A percentile compares a stretch with the other conserved stretches of the same genome.
Evolutionary conservation across 2,888 invertebrate species (phyloP).

Genomic region (Chironomus riparius): DNA sequence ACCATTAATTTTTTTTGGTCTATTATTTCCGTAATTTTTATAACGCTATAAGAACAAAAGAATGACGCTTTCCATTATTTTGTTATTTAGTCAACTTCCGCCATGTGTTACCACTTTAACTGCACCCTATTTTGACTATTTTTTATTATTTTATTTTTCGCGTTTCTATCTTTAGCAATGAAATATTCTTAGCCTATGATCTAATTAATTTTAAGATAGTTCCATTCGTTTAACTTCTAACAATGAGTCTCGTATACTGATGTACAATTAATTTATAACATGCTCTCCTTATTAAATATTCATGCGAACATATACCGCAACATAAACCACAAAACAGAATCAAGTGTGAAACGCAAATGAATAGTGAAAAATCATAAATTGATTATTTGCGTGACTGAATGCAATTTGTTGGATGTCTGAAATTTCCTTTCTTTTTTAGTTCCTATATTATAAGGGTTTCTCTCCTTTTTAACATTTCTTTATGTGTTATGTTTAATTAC

Average conservation of each 20-base stretch:
- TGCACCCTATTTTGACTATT: background rate
- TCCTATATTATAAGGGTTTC: background rate
- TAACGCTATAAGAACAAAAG: background rate
- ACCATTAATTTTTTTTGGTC: background rate
- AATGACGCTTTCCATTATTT: conserved; percentile 17
- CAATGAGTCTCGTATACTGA: too few species aligned
- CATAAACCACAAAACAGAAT: background rate
- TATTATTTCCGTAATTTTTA: background rate
- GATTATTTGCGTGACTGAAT: conserved; percentile 26
- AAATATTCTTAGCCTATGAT: background rate
- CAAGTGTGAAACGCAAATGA: conserved; percentile 27
- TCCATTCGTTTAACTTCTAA: background rate
- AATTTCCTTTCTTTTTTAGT: background rate
- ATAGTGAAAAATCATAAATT: conserved; percentile 27
- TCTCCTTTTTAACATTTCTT: background rate
- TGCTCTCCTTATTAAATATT: background rate
- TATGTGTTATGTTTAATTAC: conserved; percentile 21
- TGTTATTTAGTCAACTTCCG: conserved; percentile 25
- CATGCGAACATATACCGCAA: background rate
- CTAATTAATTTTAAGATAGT: background rate
- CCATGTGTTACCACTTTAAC: conserved; percentile 5
- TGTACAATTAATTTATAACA: background rate
- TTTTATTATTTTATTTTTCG: background rate
- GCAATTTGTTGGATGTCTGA: conserved; percentile 12
- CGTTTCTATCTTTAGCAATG: background rate